A percentile compares a stretch with the other conserved stretches of the same genome.
Evolutionary conservation across 2,113 vertebrate genomes (phyloP).

Genomic region (Rhinolophus ferrumequinum): DNA sequence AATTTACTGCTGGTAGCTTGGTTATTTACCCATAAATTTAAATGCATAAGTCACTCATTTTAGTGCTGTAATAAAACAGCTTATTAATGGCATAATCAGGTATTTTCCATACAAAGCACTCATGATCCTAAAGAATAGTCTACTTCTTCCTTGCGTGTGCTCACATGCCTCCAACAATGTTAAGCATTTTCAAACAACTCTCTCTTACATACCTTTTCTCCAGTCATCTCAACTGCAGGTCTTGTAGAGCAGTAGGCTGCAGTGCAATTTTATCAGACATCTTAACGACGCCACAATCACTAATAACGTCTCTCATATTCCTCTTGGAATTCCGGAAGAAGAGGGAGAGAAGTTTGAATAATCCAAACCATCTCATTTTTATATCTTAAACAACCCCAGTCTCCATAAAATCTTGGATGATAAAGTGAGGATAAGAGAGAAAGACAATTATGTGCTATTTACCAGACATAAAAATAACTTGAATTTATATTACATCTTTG

Average conservation of each 20-base stretch:
- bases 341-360: background rate
- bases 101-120: background rate
- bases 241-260: background rate
- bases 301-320: background rate
- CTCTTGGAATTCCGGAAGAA: background rate
- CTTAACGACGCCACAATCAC: background rate
- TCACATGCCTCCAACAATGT: background rate
- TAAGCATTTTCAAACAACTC: background rate
- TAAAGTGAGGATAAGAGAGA: background rate
- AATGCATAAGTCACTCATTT: slow-evolving; percentile 21
- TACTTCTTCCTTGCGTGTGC: background rate
- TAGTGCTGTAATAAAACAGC: background rate
- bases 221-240: background rate
- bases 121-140: background rate
- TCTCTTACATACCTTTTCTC: background rate
- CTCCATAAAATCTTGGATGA: background rate
- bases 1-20: background rate
- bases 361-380: background rate
- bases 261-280: background rate
- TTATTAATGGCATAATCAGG: background rate
- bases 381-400: background rate
- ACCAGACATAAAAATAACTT: background rate
- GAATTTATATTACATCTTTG: background rate
- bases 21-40: background rate
- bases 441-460: background rate